Base-by-base conservation (phyloP, 2,888 invertebrate species). In the Scaptomyza reducta region DNA sequence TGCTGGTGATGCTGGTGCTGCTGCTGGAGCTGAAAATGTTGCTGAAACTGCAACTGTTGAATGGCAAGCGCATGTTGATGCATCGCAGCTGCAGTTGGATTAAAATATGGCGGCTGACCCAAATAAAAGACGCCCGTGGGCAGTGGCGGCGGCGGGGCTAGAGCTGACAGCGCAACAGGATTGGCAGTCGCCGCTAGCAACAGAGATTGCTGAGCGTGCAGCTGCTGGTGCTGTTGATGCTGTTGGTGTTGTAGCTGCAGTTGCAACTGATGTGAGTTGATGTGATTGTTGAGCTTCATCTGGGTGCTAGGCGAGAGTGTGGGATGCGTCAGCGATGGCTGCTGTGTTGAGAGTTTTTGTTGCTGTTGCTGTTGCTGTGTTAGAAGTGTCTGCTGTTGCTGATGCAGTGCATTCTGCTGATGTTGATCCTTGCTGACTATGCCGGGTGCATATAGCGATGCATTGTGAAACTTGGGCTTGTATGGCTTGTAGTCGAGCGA, bases 401-500 rank as follows among this genome's bases (percentile, higher is more conserved):
- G 70, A 0, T 51, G 64, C 29, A 69, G 66, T 14, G 73, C 56
- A 11, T 74, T 67, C 62, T 83, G 67, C 70, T 88, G 63, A 66
- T 66, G 60, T 72, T 81, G 55, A 68, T 76, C 70, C 53, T 67
- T 50, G 16, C 85, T 85, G 57, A 80, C 82, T 50, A 85, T 82
- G 53, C 88, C 71, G 7, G 90, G 79, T 27, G 77, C 87, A 69
- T 94, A 94, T 73, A 93, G 91, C 27, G 93, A 92, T 73, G 94
- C 94, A 90, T 95, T 95, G 77, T 94, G 94, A 89, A 96, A 96
- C 92, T 96, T 96, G 61, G 96, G 96, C 91, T 96, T 96, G 87
- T 96, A 96, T 93, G 90, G 94, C 89, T 93, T 94, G 92, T 88
- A 93, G 89, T 91, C 90, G n/a, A 90, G 80, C 31, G 88, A 83